Evolutionary conservation across 2,113 vertebrate genomes (phyloP).

Genomic region (Sturnus vulgaris): DNA sequence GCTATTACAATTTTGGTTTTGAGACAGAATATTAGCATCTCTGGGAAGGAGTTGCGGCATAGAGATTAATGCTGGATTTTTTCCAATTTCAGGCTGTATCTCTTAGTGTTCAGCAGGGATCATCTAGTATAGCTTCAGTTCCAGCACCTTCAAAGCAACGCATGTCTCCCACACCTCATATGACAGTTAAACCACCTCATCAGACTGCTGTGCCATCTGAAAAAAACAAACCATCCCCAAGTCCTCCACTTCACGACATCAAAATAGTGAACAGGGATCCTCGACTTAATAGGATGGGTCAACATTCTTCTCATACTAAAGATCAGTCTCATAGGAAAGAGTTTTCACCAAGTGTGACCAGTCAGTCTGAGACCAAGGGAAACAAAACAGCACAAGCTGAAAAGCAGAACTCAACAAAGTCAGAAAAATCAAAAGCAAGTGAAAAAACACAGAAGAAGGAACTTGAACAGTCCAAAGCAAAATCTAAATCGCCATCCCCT

Average conservation of each 20-base stretch:
- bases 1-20: background rate
- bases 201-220: constrained; percentile 68
- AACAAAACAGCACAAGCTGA: constrained; percentile 72
- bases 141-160: constrained; percentile 74
- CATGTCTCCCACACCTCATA: constrained; percentile 67
- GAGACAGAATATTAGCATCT: background rate
- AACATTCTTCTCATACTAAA: constrained; percentile 75
- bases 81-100: constrained; percentile 75
- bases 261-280: constrained; percentile 88
- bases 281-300: constrained; percentile 82
- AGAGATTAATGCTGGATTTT: background rate
- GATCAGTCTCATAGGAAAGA: constrained; percentile 84
- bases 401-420: constrained; percentile 71
- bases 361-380: constrained; percentile 73
- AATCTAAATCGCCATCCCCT: constrained; percentile 85
- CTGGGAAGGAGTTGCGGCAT: background rate
- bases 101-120: constrained; percentile 78
- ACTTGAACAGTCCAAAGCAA: constrained; percentile 75
- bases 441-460: constrained; percentile 82
- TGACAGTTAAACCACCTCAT: constrained; percentile 70
- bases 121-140: constrained; percentile 70
- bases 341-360: constrained; percentile 19
- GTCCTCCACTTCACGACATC: constrained; percentile 78
- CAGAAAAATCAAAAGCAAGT: constrained; percentile 76
- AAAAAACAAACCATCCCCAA: constrained; percentile 74